phyloP scores from a whole-genome alignment of 2,113 vertebrate genomes.

The human (Homo sapiens) region GRCh38 chr22:45888001-45888500 shows the following conservation, averaged over 20 bases:
- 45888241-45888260: accelerated
- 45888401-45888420: neutral
- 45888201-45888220: neutral
- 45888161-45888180: accelerated
- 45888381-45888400: neutral
- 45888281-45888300: accelerated
- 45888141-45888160: neutral
- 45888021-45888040: neutral
- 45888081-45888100: neutral
- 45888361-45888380: accelerated
- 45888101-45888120: accelerated
- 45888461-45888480: no score
- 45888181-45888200: neutral
- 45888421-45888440: neutral
- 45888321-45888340: neutral
- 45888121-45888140: neutral
- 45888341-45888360: accelerated
- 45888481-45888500: no score
- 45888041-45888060: neutral
- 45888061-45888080: accelerated
- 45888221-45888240: accelerated
- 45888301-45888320: no score
- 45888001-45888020: neutral
- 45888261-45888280: accelerated
- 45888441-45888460: no score